Percentiles rank a stretch among this genome's conserved stretches.
phyloP scores from a whole-genome alignment of 2,888 invertebrate species.

The Anticlea derivata region DNA sequence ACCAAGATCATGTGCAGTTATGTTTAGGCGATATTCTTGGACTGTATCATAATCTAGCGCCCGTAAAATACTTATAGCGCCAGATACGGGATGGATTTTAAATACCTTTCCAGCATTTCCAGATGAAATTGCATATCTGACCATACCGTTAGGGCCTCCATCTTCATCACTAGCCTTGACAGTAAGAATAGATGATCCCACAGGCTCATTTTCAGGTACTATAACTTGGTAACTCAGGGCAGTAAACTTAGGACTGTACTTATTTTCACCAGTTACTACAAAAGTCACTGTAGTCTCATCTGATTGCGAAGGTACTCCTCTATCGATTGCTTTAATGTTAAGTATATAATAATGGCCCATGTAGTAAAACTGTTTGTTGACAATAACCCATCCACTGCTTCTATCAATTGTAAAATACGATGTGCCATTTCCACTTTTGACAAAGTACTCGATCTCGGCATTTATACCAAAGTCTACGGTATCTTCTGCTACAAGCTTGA shows the following conservation, averaged over 20 bases:
- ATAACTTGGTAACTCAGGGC: constrained; percentile 94
- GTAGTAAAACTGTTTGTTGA: constrained; percentile 84
- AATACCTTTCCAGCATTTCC: constrained; percentile 93
- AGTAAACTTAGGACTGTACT: constrained; percentile 91
- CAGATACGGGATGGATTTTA: constrained; percentile 89
- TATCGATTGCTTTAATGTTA: constrained; percentile 90
- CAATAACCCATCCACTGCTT: constrained; percentile 91
- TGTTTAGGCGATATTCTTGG: constrained; percentile 92
- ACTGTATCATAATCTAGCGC: constrained; percentile 94
- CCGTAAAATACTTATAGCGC: constrained; percentile 91
- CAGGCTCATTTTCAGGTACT: constrained; percentile 95
- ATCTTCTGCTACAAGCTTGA: constrained; percentile 90
- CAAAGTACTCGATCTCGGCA: constrained; percentile 92
- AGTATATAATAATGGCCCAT: constrained; percentile 87
- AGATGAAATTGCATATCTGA: constrained; percentile 92
- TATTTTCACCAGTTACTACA: constrained; percentile 93
- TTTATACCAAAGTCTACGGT: constrained; percentile 93
- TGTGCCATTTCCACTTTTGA: constrained; percentile 90
- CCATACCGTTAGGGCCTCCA: constrained; percentile 94
- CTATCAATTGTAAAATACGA: constrained; percentile 89
- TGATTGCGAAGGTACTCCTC: constrained; percentile 93
- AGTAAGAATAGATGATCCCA: constrained; percentile 92
- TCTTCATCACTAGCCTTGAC: constrained; percentile 94
- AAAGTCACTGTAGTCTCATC: constrained; percentile 89
- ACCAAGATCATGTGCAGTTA: constrained; percentile 94